Evolutionary conservation across 1,140 invertebrate genomes (phyloP).

Genomic region (Cydia amplana): DNA sequence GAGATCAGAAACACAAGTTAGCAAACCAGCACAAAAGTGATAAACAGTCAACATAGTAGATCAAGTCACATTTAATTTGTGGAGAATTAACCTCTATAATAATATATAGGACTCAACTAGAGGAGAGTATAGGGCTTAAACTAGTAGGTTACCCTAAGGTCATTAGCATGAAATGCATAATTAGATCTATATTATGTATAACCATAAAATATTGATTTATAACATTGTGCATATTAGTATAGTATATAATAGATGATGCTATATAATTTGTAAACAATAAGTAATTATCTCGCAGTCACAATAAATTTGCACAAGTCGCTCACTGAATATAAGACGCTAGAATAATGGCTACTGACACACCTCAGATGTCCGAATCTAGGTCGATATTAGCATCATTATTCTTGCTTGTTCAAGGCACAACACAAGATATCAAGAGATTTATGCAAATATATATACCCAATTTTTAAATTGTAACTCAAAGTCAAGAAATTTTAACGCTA

Average conservation of each 20-base stretch:
- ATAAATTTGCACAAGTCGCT: slow-evolving; percentile 69
- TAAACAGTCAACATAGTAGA: slow-evolving; percentile 44
- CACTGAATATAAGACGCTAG: slow-evolving; percentile 51
- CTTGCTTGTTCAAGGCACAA: slow-evolving; percentile 70
- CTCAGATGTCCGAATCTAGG: slow-evolving; percentile 35
- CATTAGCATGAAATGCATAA: slow-evolving; percentile 43
- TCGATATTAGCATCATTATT: slow-evolving; percentile 47
- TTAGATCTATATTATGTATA: slow-evolving; percentile 55
- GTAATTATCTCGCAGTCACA: slow-evolving; percentile 67
- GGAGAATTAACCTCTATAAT: not conserved
- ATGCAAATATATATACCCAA: slow-evolving; percentile 11
- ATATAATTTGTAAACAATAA: slow-evolving; percentile 62
- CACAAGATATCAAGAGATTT: slow-evolving; percentile 51
- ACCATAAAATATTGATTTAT: slow-evolving; percentile 76
- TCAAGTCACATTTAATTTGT: slow-evolving; percentile 10
- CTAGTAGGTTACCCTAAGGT: not conserved
- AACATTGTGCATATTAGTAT: slow-evolving; percentile 74
- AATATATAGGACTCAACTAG: not conserved
- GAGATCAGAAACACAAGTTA: slow-evolving; percentile 75
- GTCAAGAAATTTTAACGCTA: not conserved
- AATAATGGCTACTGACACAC: slow-evolving; percentile 39
- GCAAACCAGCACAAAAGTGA: slow-evolving; percentile 62
- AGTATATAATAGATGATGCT: slow-evolving; percentile 67
- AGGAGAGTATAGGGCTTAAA: slow-evolving; percentile 17
- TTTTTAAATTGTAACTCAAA: not conserved